These are phyloP conservation scores for Chaenocephalus aceratus DNA, from an alignment of 2,113 vertebrate genomes.

Conservation along the genomic window DNA sequence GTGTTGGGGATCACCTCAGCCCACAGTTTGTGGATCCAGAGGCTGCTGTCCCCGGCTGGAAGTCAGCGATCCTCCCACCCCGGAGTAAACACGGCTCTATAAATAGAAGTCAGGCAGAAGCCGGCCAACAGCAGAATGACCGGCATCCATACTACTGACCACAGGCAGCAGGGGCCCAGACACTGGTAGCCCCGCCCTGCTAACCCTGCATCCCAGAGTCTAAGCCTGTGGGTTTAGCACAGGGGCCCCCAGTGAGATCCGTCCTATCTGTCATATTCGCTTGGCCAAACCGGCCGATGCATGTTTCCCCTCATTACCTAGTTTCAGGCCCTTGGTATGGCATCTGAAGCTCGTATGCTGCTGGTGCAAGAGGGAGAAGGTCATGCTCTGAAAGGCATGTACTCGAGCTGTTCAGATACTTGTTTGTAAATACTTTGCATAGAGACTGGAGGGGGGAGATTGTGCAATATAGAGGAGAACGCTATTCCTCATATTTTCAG, in stretches of 20 bases:
- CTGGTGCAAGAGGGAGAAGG: conserved; percentile 46
- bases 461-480: no score
- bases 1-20: conserved; percentile 40
- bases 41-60: conserved; percentile 38
- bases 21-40: conserved; percentile 52
- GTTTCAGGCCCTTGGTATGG: conserved; percentile 6
- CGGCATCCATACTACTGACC: conserved; percentile 71
- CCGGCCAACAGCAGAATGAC: conserved; percentile 70
- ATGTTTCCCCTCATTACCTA: conserved; percentile 51
- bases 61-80: conserved; percentile 47
- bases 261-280: conserved; percentile 39
- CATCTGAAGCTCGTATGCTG: conserved; percentile 41
- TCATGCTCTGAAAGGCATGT: conserved; percentile 36
- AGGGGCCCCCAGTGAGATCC: conserved; percentile 11
- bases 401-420: conserved; percentile 13
- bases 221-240: conserved; percentile 25
- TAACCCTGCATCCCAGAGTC: conserved; percentile 39
- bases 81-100: conserved; percentile 76
- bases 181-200: conserved; percentile 16
- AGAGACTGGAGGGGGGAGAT: not conserved
- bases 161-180: conserved; percentile 30
- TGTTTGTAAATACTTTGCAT: conserved; percentile 40
- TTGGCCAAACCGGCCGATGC: conserved; percentile 42
- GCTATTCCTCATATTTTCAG: no score
- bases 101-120: conserved; percentile 73